A percentile compares a stretch with the other conserved stretches of the same genome.
Evolutionary conservation across 1,140 invertebrate species (phyloP).

Genomic region (Antheraea mylitta): DNA sequence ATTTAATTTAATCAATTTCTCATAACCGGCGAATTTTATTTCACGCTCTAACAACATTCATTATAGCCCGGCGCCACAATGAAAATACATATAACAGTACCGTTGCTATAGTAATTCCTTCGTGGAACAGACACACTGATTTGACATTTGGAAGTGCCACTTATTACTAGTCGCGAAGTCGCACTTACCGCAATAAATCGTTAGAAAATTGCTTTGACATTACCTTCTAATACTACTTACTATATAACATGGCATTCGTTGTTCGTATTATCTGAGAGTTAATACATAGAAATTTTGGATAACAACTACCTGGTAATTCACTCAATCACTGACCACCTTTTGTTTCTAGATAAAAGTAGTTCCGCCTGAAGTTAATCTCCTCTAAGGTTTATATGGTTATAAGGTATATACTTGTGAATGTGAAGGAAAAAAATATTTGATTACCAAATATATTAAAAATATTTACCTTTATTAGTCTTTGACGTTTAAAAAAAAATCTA

Average conservation of each 20-base stretch:
- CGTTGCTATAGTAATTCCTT: background rate
- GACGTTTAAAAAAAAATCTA: too few species aligned
- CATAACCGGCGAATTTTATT: background rate
- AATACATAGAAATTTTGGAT: background rate
- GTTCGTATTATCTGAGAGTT: background rate
- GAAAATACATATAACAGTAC: background rate
- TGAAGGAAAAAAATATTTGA: too few species aligned
- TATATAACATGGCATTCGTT: background rate
- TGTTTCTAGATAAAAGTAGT: too few species aligned
- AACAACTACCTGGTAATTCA: background rate
- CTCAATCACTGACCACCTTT: too few species aligned
- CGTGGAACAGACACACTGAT: background rate
- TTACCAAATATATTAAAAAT: too few species aligned
- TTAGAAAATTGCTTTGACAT: slow-evolving; percentile 1
- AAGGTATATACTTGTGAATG: too few species aligned
- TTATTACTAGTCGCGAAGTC: background rate
- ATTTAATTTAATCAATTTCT: background rate
- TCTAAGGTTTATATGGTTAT: too few species aligned
- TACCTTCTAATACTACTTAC: background rate
- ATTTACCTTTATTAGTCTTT: too few species aligned
- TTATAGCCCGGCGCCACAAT: background rate
- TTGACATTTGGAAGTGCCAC: background rate
- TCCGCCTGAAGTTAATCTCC: too few species aligned
- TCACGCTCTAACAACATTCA: background rate
- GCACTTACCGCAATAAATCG: background rate